phyloP scores from a whole-genome alignment of 37 sponge, comb jelly and placozoan species.

The Halisarca cf. caerulea region DNA sequence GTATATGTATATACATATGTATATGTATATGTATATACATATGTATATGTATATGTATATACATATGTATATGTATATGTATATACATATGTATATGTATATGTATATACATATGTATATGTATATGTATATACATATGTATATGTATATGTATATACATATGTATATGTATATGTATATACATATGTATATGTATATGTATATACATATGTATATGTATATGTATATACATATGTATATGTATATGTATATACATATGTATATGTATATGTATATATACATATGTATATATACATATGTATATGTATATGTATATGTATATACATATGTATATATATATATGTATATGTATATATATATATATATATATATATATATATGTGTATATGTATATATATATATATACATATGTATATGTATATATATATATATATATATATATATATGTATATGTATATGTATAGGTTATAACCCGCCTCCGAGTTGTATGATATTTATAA shows the following conservation, averaged over 20 bases:
- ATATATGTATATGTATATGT: constrained; percentile 15
- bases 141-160: background rate
- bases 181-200: constrained; percentile 13
- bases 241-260: constrained; percentile 24
- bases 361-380: constrained; percentile 15
- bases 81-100: constrained; percentile 23
- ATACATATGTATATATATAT: constrained; percentile 10
- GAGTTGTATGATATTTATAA: too few relatives aligned
- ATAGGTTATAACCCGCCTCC: background rate
- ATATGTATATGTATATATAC: constrained; percentile 11
- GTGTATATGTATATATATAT: constrained; percentile 28
- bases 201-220: constrained; percentile 20
- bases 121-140: constrained; percentile 13
- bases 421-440: constrained; percentile 1
- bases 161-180: constrained; percentile 25
- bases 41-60: constrained; percentile 23
- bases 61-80: constrained; percentile 20
- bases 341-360: constrained; percentile 14
- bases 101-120: constrained; percentile 16
- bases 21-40: constrained; percentile 20
- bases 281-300: background rate
- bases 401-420: constrained; percentile 14
- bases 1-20: constrained; percentile 11
- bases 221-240: constrained; percentile 20
- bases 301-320: constrained; percentile 3